These are phyloP conservation scores for Cottoperca gobio DNA, from an alignment of 2,797 vertebrate species.

Conservation along the genomic window DNA sequence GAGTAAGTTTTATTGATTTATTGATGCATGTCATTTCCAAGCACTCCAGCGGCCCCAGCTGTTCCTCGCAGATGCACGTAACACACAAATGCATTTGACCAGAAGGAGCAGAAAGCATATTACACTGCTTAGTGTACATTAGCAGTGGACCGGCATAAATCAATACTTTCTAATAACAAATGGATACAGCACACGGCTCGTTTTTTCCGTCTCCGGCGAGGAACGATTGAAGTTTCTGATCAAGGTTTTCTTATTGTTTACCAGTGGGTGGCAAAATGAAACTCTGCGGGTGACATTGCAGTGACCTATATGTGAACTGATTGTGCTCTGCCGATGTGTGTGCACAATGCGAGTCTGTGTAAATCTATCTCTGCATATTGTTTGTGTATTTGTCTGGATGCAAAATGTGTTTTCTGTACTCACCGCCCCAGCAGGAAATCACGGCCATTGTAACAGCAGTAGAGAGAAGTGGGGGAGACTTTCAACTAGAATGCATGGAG, in stretches of 20 bases:
- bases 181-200: constrained; percentile 31
- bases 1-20: constrained; percentile 89
- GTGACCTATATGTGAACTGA: constrained; percentile 53
- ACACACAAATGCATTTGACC: constrained; percentile 23
- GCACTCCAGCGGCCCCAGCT: constrained; percentile 12
- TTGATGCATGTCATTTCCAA: constrained; percentile 31
- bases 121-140: constrained; percentile 56
- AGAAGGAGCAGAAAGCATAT: constrained; percentile 39
- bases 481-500: constrained; percentile 45
- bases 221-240: constrained; percentile 47
- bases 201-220: constrained; percentile 37
- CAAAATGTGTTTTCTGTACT: constrained; percentile 41
- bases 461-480: constrained; percentile 42
- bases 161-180: constrained; percentile 68
- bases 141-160: constrained; percentile 46
- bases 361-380: constrained; percentile 4
- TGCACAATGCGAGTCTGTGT: constrained; percentile 1
- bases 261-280: constrained; percentile 65
- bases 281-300: constrained; percentile 30
- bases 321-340: constrained; percentile 12
- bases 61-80: constrained; percentile 24
- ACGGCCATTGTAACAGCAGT: constrained; percentile 40
- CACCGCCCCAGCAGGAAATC: constrained; percentile 42
- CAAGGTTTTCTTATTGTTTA: constrained; percentile 56
- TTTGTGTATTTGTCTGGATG: constrained; percentile 38